Base-by-base conservation (phyloP, 2,797 vertebrate genomes). In the Channallabes apus region DNA sequence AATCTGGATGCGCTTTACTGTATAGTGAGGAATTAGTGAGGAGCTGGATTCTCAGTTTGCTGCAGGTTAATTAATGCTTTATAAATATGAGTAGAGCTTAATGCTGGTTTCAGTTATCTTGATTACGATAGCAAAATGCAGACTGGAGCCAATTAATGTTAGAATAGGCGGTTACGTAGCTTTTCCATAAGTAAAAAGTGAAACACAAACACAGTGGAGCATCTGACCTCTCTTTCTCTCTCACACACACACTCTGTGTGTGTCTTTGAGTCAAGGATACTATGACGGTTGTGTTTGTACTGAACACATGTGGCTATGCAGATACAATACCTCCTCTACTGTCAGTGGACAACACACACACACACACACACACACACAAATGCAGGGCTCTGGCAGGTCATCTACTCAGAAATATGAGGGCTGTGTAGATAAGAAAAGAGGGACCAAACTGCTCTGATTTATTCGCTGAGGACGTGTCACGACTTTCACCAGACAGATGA, bases 401-500 rank as follows among this genome's bases (percentile, higher is more conserved):
- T 88, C 84, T 81, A 68, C 32, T 29, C 62, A 85, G 83, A 90
- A 86, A 87, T 89, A 89, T 77, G 82, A 88, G 87, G 64, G 65
- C 18, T 56, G 71, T 35, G 71, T 29, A 84, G 89, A 90, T 90
- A 89, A 90, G 87, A 78, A 79, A 83, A 86, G 83, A 78, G 65
- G 82, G 59, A n/a, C 59, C 80, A 77, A 86, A 88, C 78, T 41
- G 20, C 9, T 71, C 88, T 94, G 94, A 95, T 95, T 94, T 95
- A 95, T 95, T 92, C 91, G 59, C 87, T 86, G 51, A 89, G 91
- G 90, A 93, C 91, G 62, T 86, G 85, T 82, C 68, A 78, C 84
- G 90, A 93, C 92, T 94, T 93, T 76, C 89, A 88, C 91, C 69
- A 93, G 94, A 95, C 94, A 94, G 90, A 93, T 94, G 94, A 95